phyloP scores from a whole-genome alignment of 2,888 invertebrate species.

The Ornithoptera alexandrae region DNA sequence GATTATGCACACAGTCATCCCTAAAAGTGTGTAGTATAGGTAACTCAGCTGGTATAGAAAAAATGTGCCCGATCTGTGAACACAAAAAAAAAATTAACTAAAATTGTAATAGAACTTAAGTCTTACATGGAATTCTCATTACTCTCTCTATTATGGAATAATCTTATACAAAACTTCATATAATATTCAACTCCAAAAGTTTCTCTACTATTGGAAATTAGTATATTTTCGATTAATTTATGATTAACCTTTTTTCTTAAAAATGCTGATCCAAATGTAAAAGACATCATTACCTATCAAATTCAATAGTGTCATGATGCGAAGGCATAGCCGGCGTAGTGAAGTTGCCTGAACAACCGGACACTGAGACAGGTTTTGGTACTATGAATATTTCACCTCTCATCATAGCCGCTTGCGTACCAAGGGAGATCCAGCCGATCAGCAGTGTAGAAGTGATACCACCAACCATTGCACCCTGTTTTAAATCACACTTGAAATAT shows the following conservation, averaged over 20 bases:
- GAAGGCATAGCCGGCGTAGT: slow-evolving; percentile 41
- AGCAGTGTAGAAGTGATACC: slow-evolving; percentile 81
- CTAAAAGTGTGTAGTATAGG: slow-evolving; percentile 88
- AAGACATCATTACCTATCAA: slow-evolving; percentile 52
- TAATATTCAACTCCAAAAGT: too few species aligned
- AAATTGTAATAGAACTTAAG: too few species aligned
- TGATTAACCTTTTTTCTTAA: too few species aligned
- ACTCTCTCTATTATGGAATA: too few species aligned
- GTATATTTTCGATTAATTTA: too few species aligned
- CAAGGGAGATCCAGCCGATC: slow-evolving; percentile 85
- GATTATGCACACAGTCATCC: slow-evolving; percentile 82
- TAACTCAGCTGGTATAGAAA: slow-evolving; percentile 86
- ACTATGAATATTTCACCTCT: slow-evolving; percentile 80
- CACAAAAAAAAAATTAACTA: background rate
- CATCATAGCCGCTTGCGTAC: slow-evolving; percentile 84
- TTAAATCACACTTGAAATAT: background rate
- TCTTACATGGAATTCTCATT: too few species aligned
- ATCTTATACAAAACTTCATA: too few species aligned
- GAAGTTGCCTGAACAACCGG: slow-evolving; percentile 70
- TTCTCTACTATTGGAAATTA: too few species aligned
- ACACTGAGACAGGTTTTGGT: slow-evolving; percentile 82
- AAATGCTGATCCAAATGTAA: too few species aligned
- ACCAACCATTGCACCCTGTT: slow-evolving; percentile 83
- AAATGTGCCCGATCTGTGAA: slow-evolving; percentile 79
- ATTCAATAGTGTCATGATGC: slow-evolving; percentile 43